Evolutionary conservation across 2,113 vertebrate genomes (phyloP), one percentile per base, ranked within the genome.

Genomic region (Triplophysa dalaica): DNA sequence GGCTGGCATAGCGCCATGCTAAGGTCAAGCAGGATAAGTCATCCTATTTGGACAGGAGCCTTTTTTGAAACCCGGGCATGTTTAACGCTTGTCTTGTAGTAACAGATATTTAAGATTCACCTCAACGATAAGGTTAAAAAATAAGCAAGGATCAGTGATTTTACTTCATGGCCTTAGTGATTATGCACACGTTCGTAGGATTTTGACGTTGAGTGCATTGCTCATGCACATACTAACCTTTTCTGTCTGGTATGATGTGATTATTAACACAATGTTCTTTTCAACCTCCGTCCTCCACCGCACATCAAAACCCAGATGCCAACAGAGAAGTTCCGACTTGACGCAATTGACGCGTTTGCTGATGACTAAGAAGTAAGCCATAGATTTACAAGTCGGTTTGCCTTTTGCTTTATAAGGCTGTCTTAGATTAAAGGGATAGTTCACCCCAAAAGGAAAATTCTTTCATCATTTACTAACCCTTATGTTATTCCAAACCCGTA

Each of bases 161-260:
- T 79, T 11, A 26, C 33, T 22, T 22, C 9, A 5, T 58, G 13
- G 38, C 54, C 56, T 74, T 14, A 21, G n/a, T 75, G 41, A 48
- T 48, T 75, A 75, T 62, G 19, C 54, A 58, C 54, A 58, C n/a
- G n/a, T n/a, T 58, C 1, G 19, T 21, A 8, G 7, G n/a, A 58
- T n/a, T 58, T 58, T 61, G 54, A 14, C 41, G 38, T 38, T 56
- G 26, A 38, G 54, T 56, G 17, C 69, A 38, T 14, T 38, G 50
- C 29, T 41, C 69, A 58, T 72, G 50, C 26, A 58, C 11, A 56
- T 58, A 38, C 10, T 17, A 56, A n/a, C 86, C 83, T 87, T 89
- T 87, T 86, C 91, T 88, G 84, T 85, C 82, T 14, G 62, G 22
- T 77, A 10, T 54, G 33, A 38, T 38, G 33, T 38, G 33, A 38